phyloP scores from a whole-genome alignment of 2,113 vertebrate species.

The Cyanoliseus patagonus region DNA sequence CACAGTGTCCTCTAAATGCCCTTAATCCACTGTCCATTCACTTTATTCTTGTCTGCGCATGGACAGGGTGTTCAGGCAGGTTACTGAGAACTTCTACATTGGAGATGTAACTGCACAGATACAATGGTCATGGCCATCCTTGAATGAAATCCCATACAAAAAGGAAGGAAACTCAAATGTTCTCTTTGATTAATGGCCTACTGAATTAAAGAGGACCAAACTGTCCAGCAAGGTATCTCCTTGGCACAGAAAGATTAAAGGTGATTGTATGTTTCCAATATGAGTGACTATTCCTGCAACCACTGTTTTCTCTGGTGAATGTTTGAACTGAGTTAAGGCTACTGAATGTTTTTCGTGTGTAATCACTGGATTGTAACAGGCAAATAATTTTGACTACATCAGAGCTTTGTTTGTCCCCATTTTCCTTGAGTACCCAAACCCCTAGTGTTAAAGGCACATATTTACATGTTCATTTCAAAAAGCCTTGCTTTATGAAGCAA shows the following conservation, averaged over 20 bases:
- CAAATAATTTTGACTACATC: neutral
- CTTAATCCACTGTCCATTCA: neutral
- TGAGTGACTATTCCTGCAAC: neutral
- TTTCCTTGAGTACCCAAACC: neutral
- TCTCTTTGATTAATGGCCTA: neutral
- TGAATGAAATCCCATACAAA: neutral
- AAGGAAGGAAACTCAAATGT: neutral
- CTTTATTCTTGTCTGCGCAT: neutral
- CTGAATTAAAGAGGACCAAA: neutral
- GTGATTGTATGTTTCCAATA: neutral
- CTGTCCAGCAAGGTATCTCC: neutral
- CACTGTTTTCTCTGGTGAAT: neutral
- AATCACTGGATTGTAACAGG: neutral
- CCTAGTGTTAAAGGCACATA: neutral
- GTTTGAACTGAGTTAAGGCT: neutral
- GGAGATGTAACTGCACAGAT: neutral
- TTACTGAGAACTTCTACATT: neutral
- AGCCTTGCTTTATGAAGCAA: neutral
- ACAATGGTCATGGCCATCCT: neutral
- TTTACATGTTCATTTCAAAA: neutral
- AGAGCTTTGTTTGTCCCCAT: neutral
- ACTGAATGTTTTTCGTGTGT: neutral
- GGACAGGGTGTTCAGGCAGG: neutral
- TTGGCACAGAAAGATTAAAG: neutral
- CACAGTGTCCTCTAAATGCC: neutral